A percentile compares a stretch with the other conserved stretches of the same genome.
Evolutionary conservation across 1,140 invertebrate genomes (phyloP).

Genomic region (Patella vulgata): DNA sequence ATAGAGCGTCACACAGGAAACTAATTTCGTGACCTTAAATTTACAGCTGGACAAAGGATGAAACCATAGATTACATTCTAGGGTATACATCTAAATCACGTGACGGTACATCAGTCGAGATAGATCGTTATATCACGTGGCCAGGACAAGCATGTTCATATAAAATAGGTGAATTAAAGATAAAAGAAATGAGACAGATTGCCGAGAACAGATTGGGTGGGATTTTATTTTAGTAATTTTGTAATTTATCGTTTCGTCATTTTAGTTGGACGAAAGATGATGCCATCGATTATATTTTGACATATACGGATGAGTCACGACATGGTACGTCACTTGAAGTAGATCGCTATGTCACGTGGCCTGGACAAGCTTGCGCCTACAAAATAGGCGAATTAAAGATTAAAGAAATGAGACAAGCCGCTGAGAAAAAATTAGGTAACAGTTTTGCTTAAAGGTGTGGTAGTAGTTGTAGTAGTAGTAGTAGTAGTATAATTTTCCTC

Average conservation of each 20-base stretch:
- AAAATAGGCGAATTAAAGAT: slow-evolving; percentile 68
- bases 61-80: slow-evolving; percentile 63
- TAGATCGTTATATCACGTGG: slow-evolving; percentile 67
- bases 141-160: slow-evolving; percentile 67
- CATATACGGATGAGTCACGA: slow-evolving; percentile 53
- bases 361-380: slow-evolving; percentile 66
- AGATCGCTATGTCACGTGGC: slow-evolving; percentile 66
- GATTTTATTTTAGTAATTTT: no score
- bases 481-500: no score
- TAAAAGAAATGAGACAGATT: slow-evolving; percentile 60
- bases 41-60: slow-evolving; percentile 60
- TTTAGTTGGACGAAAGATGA: slow-evolving; percentile 61
- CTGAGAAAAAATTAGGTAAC: slow-evolving; percentile 57
- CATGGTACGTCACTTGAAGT: slow-evolving; percentile 56
- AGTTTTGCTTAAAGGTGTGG: no score
- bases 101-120: slow-evolving; percentile 53
- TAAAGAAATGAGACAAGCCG: slow-evolving; percentile 58
- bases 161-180: slow-evolving; percentile 67
- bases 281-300: slow-evolving; percentile 62
- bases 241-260: slow-evolving; percentile 3
- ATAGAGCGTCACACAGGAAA: no score
- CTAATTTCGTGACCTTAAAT: neutral
- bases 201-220: slow-evolving; percentile 57
- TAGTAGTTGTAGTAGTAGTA: no score
- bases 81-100: slow-evolving; percentile 52